These are phyloP conservation scores for Colinus virginianus DNA, from an alignment of 2,113 vertebrate species.

Conservation along the genomic window DNA sequence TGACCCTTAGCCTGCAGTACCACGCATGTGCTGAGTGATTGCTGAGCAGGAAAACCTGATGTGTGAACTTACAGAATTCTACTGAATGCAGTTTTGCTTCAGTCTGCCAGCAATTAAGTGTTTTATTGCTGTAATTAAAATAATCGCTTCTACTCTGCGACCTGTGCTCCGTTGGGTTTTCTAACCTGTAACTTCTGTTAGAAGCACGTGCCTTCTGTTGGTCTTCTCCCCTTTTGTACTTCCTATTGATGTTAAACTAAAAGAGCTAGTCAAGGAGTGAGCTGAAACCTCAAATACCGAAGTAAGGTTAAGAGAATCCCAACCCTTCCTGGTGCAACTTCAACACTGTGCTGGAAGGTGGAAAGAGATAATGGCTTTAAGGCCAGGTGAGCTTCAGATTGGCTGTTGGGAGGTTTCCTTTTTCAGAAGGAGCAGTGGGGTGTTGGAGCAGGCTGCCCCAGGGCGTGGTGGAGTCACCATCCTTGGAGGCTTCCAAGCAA, in stretches of 20 bases:
- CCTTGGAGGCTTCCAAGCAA: no score
- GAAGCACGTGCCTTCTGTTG: neutral
- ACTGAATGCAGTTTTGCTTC: neutral
- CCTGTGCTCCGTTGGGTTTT: neutral
- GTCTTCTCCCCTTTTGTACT: neutral
- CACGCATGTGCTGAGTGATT: neutral
- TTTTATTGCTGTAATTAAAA: constrained; percentile 40
- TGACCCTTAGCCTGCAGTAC: neutral
- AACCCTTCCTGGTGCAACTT: neutral
- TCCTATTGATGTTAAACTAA: neutral
- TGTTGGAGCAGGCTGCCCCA: no score
- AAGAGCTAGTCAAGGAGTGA: neutral
- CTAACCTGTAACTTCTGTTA: neutral
- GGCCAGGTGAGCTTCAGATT: no score
- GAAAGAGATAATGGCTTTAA: no score
- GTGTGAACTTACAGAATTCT: neutral
- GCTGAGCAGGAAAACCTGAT: neutral
- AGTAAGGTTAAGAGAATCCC: neutral
- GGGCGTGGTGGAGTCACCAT: no score
- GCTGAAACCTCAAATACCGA: neutral
- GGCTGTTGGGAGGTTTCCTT: no score
- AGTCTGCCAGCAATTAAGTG: neutral
- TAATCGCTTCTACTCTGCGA: neutral
- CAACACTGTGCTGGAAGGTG: neutral
- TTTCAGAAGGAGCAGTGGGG: no score